phyloP scores from a whole-genome alignment of 2,113 vertebrate species.

The Thomomys bottae region DNA sequence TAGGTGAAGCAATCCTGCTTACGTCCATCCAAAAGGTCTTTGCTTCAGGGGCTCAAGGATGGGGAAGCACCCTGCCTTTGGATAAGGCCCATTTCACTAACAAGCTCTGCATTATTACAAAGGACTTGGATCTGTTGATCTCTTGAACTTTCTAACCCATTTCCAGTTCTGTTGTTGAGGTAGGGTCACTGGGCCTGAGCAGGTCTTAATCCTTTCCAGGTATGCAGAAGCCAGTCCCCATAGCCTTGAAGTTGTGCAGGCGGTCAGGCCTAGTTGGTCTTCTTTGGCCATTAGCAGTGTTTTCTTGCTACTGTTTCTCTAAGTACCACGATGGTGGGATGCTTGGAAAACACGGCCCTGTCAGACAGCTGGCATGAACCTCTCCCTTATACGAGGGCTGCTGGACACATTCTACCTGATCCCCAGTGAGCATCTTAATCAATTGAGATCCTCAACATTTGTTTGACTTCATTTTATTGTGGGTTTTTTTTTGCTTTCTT shows the following conservation, averaged over 20 bases:
- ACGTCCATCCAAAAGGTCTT: neutral
- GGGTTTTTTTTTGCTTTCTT: neutral
- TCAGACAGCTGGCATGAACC: neutral
- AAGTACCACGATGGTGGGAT: neutral
- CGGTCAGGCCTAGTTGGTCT: neutral
- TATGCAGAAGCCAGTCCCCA: neutral
- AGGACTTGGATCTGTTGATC: neutral
- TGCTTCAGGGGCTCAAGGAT: neutral
- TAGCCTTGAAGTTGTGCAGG: accelerated
- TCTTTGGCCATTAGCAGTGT: neutral
- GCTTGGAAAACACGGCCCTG: neutral
- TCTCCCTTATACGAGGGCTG: neutral
- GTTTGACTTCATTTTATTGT: neutral
- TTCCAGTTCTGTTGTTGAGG: neutral
- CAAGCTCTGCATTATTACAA: neutral
- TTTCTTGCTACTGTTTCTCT: neutral
- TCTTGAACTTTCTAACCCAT: neutral
- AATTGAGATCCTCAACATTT: accelerated
- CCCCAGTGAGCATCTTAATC: neutral
- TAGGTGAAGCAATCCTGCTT: neutral
- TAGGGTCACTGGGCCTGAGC: accelerated
- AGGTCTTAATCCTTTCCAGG: neutral
- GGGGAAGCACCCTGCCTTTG: neutral
- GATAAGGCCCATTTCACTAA: neutral
- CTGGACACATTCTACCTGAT: accelerated